phyloP scores from a whole-genome alignment of 1,140 invertebrate genomes.

The Sycophila sp. region DNA sequence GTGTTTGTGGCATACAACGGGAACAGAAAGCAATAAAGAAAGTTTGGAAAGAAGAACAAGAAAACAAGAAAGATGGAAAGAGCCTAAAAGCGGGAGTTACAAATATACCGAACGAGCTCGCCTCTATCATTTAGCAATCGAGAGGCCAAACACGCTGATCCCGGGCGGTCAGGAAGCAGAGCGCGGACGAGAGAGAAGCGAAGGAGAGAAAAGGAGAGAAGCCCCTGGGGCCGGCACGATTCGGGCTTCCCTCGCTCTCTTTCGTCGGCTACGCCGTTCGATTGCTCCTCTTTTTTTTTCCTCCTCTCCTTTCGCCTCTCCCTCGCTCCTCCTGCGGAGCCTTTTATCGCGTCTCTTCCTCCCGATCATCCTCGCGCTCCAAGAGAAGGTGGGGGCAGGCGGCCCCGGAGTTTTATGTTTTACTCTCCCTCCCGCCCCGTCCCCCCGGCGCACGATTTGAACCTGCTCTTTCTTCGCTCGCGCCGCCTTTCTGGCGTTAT shows the following conservation, averaged over 20 bases:
- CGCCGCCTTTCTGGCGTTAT: slow-evolving; percentile 52
- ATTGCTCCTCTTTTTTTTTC: no score
- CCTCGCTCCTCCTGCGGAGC: no score
- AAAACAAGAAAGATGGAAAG: neutral
- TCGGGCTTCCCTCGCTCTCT: slow-evolving; percentile 18
- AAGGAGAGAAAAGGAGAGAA: neutral
- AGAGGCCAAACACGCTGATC: no score
- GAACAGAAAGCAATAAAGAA: no score
- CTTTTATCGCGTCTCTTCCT: neutral
- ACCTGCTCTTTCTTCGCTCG: slow-evolving; percentile 40
- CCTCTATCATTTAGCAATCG: no score
- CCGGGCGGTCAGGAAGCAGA: no score
- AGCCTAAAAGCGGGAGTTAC: no score
- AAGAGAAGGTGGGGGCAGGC: neutral
- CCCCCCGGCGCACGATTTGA: neutral
- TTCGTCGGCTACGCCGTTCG: no score
- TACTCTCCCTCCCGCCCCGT: slow-evolving; percentile 2
- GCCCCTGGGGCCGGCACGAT: neutral
- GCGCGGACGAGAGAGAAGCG: neutral
- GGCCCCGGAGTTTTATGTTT: slow-evolving; percentile 23
- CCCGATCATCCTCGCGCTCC: neutral
- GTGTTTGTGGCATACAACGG: no score
- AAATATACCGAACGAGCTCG: no score
- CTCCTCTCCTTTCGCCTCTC: no score
- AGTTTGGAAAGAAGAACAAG: slow-evolving; percentile 36